These are phyloP conservation scores for Micronycteris hirsuta DNA, from an alignment of 2,113 vertebrate species.

Conservation along the genomic window DNA sequence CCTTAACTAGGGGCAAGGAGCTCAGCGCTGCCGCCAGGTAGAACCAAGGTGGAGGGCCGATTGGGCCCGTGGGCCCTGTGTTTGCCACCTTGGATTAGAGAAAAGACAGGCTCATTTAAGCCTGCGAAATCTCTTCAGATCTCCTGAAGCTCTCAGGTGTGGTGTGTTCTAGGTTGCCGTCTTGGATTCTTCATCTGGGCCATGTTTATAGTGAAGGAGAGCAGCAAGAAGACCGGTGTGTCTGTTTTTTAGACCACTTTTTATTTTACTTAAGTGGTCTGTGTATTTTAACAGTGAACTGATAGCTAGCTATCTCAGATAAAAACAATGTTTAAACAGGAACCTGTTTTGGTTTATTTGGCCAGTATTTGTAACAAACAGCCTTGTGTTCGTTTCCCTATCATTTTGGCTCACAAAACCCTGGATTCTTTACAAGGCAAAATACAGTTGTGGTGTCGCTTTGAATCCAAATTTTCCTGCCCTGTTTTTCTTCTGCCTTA, in stretches of 20 bases:
- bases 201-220: neutral
- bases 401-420: neutral
- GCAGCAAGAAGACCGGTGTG: neutral
- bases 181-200: neutral
- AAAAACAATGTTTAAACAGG: neutral
- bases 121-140: neutral
- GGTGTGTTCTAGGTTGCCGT: rapidly evolving
- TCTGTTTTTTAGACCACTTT: neutral
- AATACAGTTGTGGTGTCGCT: neutral
- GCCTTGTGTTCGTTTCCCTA: too few species aligned
- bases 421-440: neutral
- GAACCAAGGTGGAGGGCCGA: too few species aligned
- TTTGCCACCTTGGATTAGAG: neutral
- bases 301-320: neutral
- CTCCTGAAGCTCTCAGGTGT: rapidly evolving
- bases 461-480: neutral
- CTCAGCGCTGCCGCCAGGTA: too few species aligned
- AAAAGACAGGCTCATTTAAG: neutral
- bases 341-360: neutral
- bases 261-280: neutral
- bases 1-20: too few species aligned
- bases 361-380: neutral
- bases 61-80: too few species aligned
- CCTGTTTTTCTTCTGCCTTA: neutral
- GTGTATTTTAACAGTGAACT: neutral